Evolutionary conservation across 2,797 vertebrate genomes (phyloP).

Genomic region (Parauchenoglanis punctatus): DNA sequence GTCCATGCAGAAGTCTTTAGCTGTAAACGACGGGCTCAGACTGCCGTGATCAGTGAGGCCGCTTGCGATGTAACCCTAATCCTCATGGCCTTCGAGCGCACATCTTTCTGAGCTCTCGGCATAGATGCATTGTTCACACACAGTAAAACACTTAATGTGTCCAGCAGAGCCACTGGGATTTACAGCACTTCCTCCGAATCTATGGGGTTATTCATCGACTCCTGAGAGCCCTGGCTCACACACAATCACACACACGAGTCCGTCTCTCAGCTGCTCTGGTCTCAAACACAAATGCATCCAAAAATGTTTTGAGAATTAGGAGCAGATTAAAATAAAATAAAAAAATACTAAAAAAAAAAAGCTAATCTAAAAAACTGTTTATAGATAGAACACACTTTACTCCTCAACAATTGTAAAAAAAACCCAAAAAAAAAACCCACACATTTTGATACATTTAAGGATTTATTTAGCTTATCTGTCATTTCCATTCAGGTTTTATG

Average conservation of each 20-base stretch:
- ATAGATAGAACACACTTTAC: too few species aligned
- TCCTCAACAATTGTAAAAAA: too few species aligned
- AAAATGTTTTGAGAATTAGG: neutral
- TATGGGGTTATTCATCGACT: constrained; percentile 35
- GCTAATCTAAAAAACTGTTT: too few species aligned
- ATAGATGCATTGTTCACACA: constrained; percentile 51
- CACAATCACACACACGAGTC: neutral
- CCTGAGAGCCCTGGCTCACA: neutral
- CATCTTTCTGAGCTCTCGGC: constrained; percentile 22
- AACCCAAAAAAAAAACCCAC: too few species aligned
- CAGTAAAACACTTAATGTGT: constrained; percentile 55
- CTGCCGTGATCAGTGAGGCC: neutral
- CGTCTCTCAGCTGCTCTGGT: neutral
- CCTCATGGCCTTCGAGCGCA: neutral
- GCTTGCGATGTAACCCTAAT: constrained; percentile 10
- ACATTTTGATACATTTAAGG: too few species aligned
- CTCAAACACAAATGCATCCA: neutral
- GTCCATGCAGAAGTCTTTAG: constrained; percentile 25
- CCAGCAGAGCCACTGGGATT: constrained; percentile 47
- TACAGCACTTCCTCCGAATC: constrained; percentile 41
- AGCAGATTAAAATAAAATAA: neutral
- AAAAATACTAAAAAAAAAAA: neutral
- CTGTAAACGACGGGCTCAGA: neutral
- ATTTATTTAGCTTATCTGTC: too few species aligned
- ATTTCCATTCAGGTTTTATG: too few species aligned